Evolutionary conservation across 2,888 invertebrate species (phyloP), one percentile per base, ranked within the genome.

Genomic region (Phymatocera aterrima): DNA sequence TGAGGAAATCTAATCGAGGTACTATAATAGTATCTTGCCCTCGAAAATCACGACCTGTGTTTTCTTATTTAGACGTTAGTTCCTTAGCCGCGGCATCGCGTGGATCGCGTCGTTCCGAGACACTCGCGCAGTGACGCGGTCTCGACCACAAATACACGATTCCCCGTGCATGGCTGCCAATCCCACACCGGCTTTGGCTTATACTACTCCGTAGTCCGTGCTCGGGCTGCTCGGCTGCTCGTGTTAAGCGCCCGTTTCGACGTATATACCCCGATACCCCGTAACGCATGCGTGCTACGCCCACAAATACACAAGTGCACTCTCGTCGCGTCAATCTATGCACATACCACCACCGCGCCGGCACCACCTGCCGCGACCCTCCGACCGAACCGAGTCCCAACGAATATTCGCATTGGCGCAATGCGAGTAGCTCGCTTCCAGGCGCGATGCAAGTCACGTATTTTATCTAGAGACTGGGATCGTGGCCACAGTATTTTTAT

Each of bases 61-160:
- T 65, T 65, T 43, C 24, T 24, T 68, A 31, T 46, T 18, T 46
- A 46, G 24, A 57, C 43, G 40, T n/a, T n/a, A 21, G 34, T 72
- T 37, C 21, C 51, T 72, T 51, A 57, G 60, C 57, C 75, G 54
- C 75, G 60, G 21, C 60, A 57, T 75, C 75, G 75, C 75, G 75
- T 57, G 24, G 54, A 75, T 51, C 72, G 75, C 54, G 75, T 75
- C 75, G 34, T 54, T 75, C 18, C 57, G 75, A 60, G 75, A 75
- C 75, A 75, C 75, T 60, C 75, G 75, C 75, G 75, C 75, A 75
- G 75, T 57, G 75, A 60, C 75, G 75, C 75, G 75, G 75, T 60
- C 60, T 60, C 54, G 12, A 34, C 24, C 51, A 57, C 75, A 28
- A 57, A 75, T 57, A 60, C 40, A 54, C 43, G 40, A 43, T 57